Evolutionary conservation across 2,888 invertebrate genomes (phyloP), one percentile per base, ranked within the genome.

Genomic region (Atherix ibis): DNA sequence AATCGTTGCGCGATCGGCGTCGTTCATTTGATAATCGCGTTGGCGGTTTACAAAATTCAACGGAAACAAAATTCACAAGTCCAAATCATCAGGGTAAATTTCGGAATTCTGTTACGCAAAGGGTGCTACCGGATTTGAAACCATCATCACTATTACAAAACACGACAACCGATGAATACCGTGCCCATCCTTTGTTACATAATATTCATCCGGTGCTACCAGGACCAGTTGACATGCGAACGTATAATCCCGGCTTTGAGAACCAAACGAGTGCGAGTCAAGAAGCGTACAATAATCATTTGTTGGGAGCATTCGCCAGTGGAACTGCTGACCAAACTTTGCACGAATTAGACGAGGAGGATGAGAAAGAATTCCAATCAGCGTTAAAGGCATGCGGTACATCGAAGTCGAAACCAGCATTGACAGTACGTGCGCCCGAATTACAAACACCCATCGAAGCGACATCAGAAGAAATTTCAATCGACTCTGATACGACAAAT

Each of bases 161-260:
- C 46, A 8, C 48, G 29, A 12, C 38, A 27, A 18, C 40, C 1
- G 34, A 34, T 18, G 18, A 36, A 12, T 39, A 36, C 18, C 41
- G 36, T 32, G 48, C 54, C 12, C 52, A 58, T 29, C 64, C 63
- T 27, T 51, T 65, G 13, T 64, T 71, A 40, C 63, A 66, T 31
- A 67, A 71, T 29, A 67, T 73, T 5, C 68, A 73, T 43, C 77
- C 82, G 1, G 71, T 85, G 32, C 56, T 87, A 41, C 85, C 87
- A 1, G 87, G 84, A 2, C 87, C 87, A 0, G 87, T 87, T 1
- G 85, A 87, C 53, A 87, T 87, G 87, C 72, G 87, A 34, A 85
- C 85, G 0, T 87, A 87, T 53, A 81, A 74, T 49, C 66, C 71
- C 14, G 54, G 52, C 17, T 61, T 54, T 31, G 58, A 61, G 38